These are phyloP conservation scores for Protobothrops flavoviridis DNA, from an alignment of 2,113 vertebrate species.

Conservation along the genomic window DNA sequence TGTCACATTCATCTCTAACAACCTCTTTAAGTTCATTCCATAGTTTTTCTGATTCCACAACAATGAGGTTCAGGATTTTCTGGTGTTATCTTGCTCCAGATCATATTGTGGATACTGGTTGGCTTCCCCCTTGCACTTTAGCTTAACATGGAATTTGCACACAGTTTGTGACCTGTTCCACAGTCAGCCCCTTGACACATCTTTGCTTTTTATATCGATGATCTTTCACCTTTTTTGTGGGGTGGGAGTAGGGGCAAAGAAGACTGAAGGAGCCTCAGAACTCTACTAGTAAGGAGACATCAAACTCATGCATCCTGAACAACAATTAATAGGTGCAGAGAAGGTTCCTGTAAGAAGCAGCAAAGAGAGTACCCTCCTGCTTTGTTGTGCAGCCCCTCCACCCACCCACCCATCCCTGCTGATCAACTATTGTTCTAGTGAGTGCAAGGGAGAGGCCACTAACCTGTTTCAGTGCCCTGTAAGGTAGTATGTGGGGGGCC, in stretches of 20 bases:
- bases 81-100: too few relatives aligned
- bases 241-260: background rate
- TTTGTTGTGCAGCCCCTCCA: background rate
- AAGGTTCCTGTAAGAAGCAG: background rate
- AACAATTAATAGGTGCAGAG: background rate
- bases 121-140: too few relatives aligned
- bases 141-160: too few relatives aligned
- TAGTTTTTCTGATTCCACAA: too few relatives aligned
- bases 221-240: background rate
- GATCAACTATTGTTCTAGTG: background rate
- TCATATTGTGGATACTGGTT: too few relatives aligned
- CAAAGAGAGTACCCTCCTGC: background rate
- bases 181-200: background rate
- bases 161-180: too few relatives aligned
- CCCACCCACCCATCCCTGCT: background rate
- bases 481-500: background rate
- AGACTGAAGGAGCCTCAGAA: background rate
- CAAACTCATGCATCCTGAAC: background rate
- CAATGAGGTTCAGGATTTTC: too few relatives aligned
- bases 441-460: background rate
- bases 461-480: background rate
- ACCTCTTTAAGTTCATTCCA: too few relatives aligned
- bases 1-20: too few relatives aligned
- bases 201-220: background rate
- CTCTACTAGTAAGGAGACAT: background rate